Base-by-base conservation (phyloP, 2,797 vertebrate species). In the Phalanger gymnotis region DNA sequence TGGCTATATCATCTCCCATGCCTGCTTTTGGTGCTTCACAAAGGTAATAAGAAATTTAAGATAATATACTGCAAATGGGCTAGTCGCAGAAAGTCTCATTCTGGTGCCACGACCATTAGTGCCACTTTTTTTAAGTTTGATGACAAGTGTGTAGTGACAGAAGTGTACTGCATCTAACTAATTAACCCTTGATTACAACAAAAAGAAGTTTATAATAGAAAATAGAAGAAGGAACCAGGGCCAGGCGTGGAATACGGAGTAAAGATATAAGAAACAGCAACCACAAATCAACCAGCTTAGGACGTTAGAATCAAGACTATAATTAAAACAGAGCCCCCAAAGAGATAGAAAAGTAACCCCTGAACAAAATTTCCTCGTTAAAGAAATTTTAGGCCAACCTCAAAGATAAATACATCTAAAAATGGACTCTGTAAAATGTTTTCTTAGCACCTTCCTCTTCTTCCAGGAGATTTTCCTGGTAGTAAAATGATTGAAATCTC, bases 131-230 rank as follows among this genome's bases (percentile, higher is more conserved):
- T 94, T 81, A 93, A 91, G 51, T 57, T 96, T 93, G 92, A 47
- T 11, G 94, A 94, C 90, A 11, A 9, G 55, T 40, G 55, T 54
- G 47, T 90, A 53, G 54, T 22, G 34, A 31, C 0, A 1, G 94
- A 95, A 94, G 94, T 94, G 58, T 27, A 53, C 53, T 40, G 55
- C 14, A 9, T 91, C 66, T 95, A 94, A 34, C 94, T 96, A 95
- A 98, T 97, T 95, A 92, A 96, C 95, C 96, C 91, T 92, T 89
- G 92, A 96, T 95, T 93, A 93, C 54, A 54, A 92, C 87, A 94
- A 92, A 95, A 95, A 92, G 34, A 95, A 81, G 56, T 91, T 95
- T 94, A 52, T 94, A 73, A 95, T 89, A 96, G 93, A 96, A 53
- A 54, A 90, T 0, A 30, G 61, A 90, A 90, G 25, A 40, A 7